These are phyloP conservation scores for Drosophila repleta DNA, from an alignment of 1,140 invertebrate species.

Conservation along the genomic window DNA sequence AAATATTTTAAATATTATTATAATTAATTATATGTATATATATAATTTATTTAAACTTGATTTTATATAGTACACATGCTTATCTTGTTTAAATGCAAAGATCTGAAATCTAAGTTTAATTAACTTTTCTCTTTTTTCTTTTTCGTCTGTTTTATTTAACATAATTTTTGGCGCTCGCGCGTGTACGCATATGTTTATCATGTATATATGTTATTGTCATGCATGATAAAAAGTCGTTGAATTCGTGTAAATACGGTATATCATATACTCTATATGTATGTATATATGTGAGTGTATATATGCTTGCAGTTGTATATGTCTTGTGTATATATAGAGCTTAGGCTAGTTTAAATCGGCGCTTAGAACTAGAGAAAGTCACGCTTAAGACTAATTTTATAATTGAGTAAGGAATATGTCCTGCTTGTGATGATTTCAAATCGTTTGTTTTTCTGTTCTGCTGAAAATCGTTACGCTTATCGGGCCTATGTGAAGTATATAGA, in stretches of 20 bases:
- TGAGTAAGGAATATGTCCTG: constrained; percentile 23
- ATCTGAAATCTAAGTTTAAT: constrained; percentile 64
- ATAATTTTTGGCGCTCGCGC: constrained; percentile 75
- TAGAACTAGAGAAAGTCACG: constrained; percentile 69
- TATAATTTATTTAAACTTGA: constrained; percentile 60
- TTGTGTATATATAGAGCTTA: constrained; percentile 19
- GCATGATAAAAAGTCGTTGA: constrained; percentile 70
- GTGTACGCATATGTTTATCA: constrained; percentile 48
- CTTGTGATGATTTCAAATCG: constrained; percentile 57
- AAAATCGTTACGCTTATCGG: constrained; percentile 58
- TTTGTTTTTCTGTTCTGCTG: constrained; percentile 28
- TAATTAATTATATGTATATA: constrained; percentile 58
- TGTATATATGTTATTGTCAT: constrained; percentile 77
- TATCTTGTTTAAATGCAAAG: constrained; percentile 71
- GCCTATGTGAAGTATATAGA: constrained; percentile 32
- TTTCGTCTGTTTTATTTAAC: constrained; percentile 53
- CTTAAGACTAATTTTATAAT: constrained; percentile 59
- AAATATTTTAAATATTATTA: constrained; percentile 69
- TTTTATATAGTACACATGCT: constrained; percentile 64
- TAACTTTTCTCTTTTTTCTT: constrained; percentile 1
- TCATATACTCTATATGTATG: constrained; percentile 28
- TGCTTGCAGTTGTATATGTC: constrained; percentile 28
- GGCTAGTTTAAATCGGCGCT: constrained; percentile 43
- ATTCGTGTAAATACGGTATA: constrained; percentile 46
- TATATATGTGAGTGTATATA: constrained; percentile 26